Base-by-base conservation (phyloP, 2,888 invertebrate genomes). In the Piscicola geometra region DNA sequence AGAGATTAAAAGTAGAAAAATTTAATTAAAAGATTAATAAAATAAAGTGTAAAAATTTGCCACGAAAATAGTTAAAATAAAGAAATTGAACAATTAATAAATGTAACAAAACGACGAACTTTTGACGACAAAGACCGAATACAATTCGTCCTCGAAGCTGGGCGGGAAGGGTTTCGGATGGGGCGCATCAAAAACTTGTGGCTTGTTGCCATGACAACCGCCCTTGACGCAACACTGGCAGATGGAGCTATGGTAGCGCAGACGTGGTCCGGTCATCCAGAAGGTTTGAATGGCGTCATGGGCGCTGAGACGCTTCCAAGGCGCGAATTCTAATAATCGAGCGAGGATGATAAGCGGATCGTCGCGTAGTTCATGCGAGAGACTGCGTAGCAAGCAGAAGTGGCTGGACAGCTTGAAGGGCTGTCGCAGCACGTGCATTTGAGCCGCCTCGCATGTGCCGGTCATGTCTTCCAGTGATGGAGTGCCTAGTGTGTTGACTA, bases 241-340 rank as follows among this genome's bases (percentile, higher is more conserved):
- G 99, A 99, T 99, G 87, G 99, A 99, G 79, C 97, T 98, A 88
- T 99, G 99, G 88, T 97, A 99, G 83, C 99, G 90, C 83, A 99
- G 89, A 80, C 99, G 90, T 36, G 98, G 99, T 86, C 99, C 99
- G 85, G 97, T 97, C 80, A 99, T 88, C 88, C 98, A 99, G 9
- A 96, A 95, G 88, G 98, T 98, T 75, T 93, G 92, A 81, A 99
- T 88, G 47, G 98, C 98, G 85, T 97, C 94, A 77, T 92, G 91
- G 75, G 97, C 95, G 1, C 92, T 91, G 85, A 97, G 94, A 83
- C 99, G 21, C 82, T 90, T 90, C 88, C 93, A 94, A 76, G 99
- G 97, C 89, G 99, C 94, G 88, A 99, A 98, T 79, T 94, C 93
- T 78, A 99, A 89, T 96, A 99, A 96, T 89, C 95, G 93, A 84